A percentile compares a stretch with the other conserved stretches of the same genome.
phyloP scores from a whole-genome alignment of 2,113 vertebrate species.

The Zosterops borbonicus region DNA sequence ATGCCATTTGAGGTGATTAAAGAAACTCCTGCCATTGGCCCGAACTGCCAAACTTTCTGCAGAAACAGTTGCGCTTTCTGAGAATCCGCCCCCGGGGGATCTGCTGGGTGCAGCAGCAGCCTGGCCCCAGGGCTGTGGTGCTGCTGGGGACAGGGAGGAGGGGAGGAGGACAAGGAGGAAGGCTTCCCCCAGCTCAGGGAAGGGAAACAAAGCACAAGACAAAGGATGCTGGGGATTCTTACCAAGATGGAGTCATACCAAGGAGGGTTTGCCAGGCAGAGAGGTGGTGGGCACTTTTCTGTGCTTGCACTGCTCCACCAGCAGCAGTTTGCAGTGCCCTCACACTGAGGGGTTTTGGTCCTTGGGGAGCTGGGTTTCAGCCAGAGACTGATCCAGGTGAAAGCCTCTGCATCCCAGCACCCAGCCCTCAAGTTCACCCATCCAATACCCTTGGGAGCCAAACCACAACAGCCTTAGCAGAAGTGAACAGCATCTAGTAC shows the following conservation, averaged over 20 bases:
- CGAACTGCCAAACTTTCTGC: not conserved
- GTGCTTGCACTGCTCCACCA: not conserved
- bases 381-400: not conserved
- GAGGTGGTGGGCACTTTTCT: not conserved
- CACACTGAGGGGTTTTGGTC: not conserved
- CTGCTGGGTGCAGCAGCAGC: not conserved
- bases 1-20: constrained; percentile 44
- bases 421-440: not conserved
- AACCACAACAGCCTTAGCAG: not conserved
- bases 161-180: not conserved
- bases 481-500: not conserved
- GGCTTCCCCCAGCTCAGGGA: not conserved
- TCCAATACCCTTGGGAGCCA: not conserved
- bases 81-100: not conserved
- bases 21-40: constrained; percentile 40
- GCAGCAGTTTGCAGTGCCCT: not conserved
- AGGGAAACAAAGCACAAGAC: not conserved
- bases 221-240: not conserved
- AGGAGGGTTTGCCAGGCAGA: not conserved
- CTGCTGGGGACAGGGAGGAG: not conserved
- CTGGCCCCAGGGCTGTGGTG: fast-evolving
- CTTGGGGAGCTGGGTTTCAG: not conserved
- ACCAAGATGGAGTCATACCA: fast-evolving
- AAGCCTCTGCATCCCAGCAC: not conserved
- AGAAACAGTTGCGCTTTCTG: constrained; percentile 2